Evolutionary conservation across 2,113 vertebrate species (phyloP).

Genomic region (Rhegmatorhina hoffmannsi): DNA sequence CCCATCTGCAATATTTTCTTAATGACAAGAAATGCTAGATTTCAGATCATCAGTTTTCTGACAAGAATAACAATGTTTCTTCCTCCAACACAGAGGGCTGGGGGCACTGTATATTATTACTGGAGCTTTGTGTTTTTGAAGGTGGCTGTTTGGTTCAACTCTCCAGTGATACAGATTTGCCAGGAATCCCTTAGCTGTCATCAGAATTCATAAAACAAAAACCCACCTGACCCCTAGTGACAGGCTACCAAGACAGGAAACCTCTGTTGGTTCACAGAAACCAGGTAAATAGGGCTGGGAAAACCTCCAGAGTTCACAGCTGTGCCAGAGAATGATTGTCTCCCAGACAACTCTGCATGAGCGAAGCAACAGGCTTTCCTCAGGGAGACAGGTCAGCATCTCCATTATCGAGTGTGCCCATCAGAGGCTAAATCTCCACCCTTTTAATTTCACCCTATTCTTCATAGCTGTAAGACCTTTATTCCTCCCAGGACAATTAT

Average conservation of each 20-base stretch:
- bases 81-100: background rate
- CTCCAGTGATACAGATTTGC: background rate
- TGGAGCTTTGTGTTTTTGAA: background rate
- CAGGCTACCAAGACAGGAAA: background rate
- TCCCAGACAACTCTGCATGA: background rate
- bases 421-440: constrained; percentile 49
- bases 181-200: constrained; percentile 19
- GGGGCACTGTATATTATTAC: background rate
- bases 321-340: background rate
- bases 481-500: constrained; percentile 54
- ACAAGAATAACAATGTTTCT: background rate
- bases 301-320: constrained; percentile 1
- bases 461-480: constrained; percentile 62
- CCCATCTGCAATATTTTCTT: background rate
- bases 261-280: constrained; percentile 27
- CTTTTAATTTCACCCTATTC: constrained; percentile 66
- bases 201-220: constrained; percentile 30
- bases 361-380: background rate
- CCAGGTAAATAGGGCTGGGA: constrained; percentile 4
- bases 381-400: constrained; percentile 44
- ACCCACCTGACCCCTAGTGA: background rate
- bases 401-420: constrained; percentile 33
- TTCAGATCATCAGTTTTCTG: constrained; percentile 1
- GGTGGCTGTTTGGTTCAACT: background rate
- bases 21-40: background rate